Base-by-base conservation (phyloP, 1,140 invertebrate species). In the Pollicipes pollicipes region DNA sequence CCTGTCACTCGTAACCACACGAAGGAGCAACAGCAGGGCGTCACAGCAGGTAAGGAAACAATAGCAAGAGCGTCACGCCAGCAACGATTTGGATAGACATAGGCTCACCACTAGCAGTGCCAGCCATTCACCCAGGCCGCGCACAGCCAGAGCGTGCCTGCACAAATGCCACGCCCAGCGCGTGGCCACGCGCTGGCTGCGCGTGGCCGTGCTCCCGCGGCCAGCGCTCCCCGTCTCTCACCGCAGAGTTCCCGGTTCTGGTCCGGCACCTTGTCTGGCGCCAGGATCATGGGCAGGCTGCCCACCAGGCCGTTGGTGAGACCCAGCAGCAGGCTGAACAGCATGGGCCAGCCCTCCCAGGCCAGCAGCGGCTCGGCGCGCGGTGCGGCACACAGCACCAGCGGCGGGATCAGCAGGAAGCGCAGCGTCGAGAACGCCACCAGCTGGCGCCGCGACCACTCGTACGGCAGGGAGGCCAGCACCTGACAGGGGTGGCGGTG, bases 221-320 rank as follows among this genome's bases (percentile, higher is more conserved):
- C n/a, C n/a, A n/a, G n/a, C n/a, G n/a, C n/a, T n/a, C n/a, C n/a
- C 35, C 17, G 6, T 35, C 6, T 8, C 35, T 35, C 35, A 35
- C 35, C 35, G 17, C 35, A 35, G 0, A 91, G 81, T 80, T 91
- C 89, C 69, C 87, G 83, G 72, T 88, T 83, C n/a, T 88, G 85
- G 70, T 88, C 87, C 0, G 86, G 82, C 2, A 95, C 90, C 77
- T 89, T 87, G 37, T 85, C 86, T 10, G 91, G 90, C 0, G 91
- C 91, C 72, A 91, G 84, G 69, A 95, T 92, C 90, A 95, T 95
- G 0, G 92, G 92, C 17, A 94, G 84, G 73, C 90, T 92, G 1
- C 93, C 92, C 70, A 94, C 85, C 27, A 94, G 82, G 0, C 92
- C 93, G 76, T 95, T 95, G 69, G 87, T 88, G 0, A 93, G 81